phyloP scores from a whole-genome alignment of 2,113 vertebrate species.

The Anhinga rufa region DNA sequence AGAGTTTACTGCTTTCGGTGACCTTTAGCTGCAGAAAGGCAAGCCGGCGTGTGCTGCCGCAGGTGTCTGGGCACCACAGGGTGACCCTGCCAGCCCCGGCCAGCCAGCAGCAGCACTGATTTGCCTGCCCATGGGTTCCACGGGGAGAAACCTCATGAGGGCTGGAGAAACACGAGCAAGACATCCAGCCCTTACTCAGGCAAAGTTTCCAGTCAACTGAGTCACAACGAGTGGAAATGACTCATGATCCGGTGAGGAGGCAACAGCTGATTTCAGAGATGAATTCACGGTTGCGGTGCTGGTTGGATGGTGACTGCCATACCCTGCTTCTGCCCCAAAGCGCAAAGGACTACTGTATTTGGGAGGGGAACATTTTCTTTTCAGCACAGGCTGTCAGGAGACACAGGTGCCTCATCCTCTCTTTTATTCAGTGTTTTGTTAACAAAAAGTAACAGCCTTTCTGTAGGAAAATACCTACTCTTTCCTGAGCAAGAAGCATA shows the following conservation, averaged over 20 bases:
- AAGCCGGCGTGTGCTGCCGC: fast-evolving
- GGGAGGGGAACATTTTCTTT: background rate
- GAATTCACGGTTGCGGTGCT: fast-evolving
- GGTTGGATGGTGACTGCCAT: background rate
- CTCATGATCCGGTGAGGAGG: background rate
- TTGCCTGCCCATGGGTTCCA: background rate
- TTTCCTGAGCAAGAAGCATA: background rate
- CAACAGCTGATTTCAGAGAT: background rate
- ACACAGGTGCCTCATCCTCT: fast-evolving
- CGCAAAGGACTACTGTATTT: fast-evolving
- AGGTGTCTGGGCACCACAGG: fast-evolving
- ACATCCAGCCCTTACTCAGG: background rate
- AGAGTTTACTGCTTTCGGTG: fast-evolving
- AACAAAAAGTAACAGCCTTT: background rate
- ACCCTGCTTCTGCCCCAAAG: background rate
- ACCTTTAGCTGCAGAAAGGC: fast-evolving
- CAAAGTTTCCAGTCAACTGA: background rate
- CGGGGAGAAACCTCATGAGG: fast-evolving
- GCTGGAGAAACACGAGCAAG: fast-evolving
- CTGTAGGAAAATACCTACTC: background rate
- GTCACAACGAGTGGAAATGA: background rate
- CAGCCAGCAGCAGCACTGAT: fast-evolving
- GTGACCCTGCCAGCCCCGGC: background rate
- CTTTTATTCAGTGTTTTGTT: background rate
- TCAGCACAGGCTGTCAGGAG: background rate